Evolutionary conservation across 2,113 vertebrate genomes (phyloP), one percentile per base, ranked within the genome.

Genomic region (Alethe castanea): DNA sequence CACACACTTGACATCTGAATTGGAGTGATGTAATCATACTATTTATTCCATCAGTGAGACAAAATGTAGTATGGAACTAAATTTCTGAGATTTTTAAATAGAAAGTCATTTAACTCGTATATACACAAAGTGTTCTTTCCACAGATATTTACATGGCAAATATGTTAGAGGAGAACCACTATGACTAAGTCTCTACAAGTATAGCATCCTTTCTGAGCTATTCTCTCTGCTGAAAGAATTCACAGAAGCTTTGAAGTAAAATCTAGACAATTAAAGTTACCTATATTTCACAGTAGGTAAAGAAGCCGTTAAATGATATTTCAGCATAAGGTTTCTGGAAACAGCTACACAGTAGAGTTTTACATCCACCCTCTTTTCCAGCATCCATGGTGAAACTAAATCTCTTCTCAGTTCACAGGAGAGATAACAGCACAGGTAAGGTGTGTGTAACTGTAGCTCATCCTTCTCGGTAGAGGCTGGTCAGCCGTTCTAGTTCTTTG

Each of bases 401-500:
- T 96, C 95, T 98, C 97, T 96, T 96, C 90, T 94, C 67, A 82
- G 86, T 95, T 92, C 90, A 97, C 96, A 97, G 64, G 97, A 94
- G 94, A 95, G 65, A 96, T 33, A 88, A 89, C 25, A 4, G 92
- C 94, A 91, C 84, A 91, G 12, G 9, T 76, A 81, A 80, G 79
- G 81, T 42, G 20, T 9, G 66, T 67, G 12, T 54, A 66, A 44
- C 3, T 40, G 53, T 24, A 57, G 80, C 88, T 99, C 98, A 99
- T 97, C 98, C 99, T 31, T 98, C 99, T 94, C 99, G 98, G 95
- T 99, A 99, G 82, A 99, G 96, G 92, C 98, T 98, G 84, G 99
- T 99, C 97, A 99, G 97, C 97, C 99, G 98, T 90, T 99, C 99
- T 52, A 99, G 90, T 88, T 99, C 99, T 97, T 98, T 99, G 97